phyloP scores from a whole-genome alignment of 2,113 vertebrate genomes.

The Daphoenositta chrysoptera region DNA sequence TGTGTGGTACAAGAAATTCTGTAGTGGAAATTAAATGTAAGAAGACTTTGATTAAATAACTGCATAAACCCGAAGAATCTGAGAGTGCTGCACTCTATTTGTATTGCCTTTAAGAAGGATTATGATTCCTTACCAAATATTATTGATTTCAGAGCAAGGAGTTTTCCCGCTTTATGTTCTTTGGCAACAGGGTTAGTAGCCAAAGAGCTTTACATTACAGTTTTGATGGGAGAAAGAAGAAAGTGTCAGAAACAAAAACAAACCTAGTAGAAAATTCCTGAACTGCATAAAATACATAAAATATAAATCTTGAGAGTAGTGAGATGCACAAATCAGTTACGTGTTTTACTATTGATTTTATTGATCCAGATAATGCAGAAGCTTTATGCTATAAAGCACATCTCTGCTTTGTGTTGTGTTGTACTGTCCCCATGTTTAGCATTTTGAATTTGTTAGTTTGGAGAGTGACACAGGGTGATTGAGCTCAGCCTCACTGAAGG shows the following conservation, averaged over 20 bases:
- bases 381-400: not conserved
- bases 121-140: not conserved
- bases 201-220: not conserved
- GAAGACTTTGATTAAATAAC: not conserved
- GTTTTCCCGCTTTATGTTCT: not conserved
- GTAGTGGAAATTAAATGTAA: not conserved
- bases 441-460: not conserved
- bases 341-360: not conserved
- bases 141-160: not conserved
- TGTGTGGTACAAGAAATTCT: not conserved
- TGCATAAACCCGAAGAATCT: not conserved
- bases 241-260: not conserved
- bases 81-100: not conserved
- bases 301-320: not conserved
- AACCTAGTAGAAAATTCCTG: not conserved
- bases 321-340: not conserved
- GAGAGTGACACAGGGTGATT: not conserved
- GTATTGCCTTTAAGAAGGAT: not conserved
- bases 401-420: not conserved
- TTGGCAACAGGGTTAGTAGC: not conserved
- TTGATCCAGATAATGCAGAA: not conserved
- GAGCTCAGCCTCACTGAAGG: not conserved
- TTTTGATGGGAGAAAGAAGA: not conserved
- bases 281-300: not conserved
- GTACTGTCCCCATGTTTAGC: not conserved